Percentiles rank a stretch among this genome's conserved stretches.
phyloP scores from a whole-genome alignment of 2,113 vertebrate genomes.

The Hydropotes inermis region DNA sequence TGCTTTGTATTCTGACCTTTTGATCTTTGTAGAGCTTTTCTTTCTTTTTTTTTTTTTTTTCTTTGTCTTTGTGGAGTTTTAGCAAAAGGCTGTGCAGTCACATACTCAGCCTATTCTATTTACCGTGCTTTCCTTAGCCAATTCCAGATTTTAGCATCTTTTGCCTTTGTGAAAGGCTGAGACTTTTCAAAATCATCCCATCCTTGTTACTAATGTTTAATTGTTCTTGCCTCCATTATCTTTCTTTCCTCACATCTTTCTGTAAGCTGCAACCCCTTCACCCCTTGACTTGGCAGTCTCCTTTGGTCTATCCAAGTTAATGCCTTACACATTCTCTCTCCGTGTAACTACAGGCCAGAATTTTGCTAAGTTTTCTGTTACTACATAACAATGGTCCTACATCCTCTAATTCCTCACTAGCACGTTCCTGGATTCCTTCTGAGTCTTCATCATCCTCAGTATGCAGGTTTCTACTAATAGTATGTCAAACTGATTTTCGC shows the following conservation, averaged over 20 bases:
- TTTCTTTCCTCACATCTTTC: neutral
- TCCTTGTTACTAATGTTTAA: neutral
- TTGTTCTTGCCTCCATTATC: neutral
- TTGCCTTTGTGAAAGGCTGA: neutral
- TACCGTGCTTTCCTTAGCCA: neutral
- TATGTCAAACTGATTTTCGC: neutral
- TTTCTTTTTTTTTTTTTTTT: neutral
- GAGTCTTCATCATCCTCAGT: neutral
- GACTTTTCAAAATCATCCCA: neutral
- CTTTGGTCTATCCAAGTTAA: neutral
- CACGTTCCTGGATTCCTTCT: neutral
- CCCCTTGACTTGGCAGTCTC: neutral
- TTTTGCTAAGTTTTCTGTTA: neutral
- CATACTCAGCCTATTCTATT: neutral
- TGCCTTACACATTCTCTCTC: neutral
- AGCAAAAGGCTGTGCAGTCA: neutral
- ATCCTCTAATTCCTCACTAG: neutral
- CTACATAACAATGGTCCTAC: neutral
- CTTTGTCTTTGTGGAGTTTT: neutral
- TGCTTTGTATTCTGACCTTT: neutral
- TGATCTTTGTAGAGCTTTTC: neutral
- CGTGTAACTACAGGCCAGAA: neutral
- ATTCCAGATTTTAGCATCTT: neutral
- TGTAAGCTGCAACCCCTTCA: neutral
- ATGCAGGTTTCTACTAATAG: neutral